Conservation (phyloP, 1,140 invertebrate genomes). For the Radopholus similis region DNA sequence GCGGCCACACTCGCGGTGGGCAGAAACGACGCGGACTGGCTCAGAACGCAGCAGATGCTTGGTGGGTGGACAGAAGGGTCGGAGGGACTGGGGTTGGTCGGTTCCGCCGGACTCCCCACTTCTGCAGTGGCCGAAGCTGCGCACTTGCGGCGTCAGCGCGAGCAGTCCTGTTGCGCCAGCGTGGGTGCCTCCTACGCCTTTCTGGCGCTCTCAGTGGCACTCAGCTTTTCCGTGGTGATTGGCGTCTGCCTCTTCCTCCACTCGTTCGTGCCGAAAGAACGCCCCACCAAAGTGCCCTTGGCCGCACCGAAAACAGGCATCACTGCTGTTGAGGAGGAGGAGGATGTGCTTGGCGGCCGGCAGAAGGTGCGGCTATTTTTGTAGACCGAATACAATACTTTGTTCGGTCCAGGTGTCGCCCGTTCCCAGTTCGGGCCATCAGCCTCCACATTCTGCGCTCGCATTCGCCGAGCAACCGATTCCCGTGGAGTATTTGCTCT, state of each 20-base stretch:
- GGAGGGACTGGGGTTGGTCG: neutral
- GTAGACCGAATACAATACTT: neutral
- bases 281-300: neutral
- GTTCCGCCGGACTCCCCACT: neutral
- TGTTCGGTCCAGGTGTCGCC: neutral
- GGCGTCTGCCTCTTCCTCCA: conserved; percentile 14
- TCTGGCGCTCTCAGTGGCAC: conserved; percentile 8
- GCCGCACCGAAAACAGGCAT: neutral
- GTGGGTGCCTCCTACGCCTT: conserved; percentile 6
- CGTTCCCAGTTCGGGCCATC: neutral
- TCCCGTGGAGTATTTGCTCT: too few species aligned
- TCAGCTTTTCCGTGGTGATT: conserved; percentile 16
- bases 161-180: neutral
- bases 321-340: too few species aligned
- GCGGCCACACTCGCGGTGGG: neutral
- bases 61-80: neutral
- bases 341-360: neutral
- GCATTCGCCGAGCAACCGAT: too few species aligned
- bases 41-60: neutral
- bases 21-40: neutral
- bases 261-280: conserved; percentile 18
- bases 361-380: neutral
- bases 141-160: neutral
- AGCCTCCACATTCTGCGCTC: neutral
- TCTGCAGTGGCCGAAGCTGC: conserved; percentile 4